A percentile compares a stretch with the other conserved stretches of the same genome.
phyloP scores from a whole-genome alignment of 2,888 invertebrate genomes.

The Vesta saturnalis region DNA sequence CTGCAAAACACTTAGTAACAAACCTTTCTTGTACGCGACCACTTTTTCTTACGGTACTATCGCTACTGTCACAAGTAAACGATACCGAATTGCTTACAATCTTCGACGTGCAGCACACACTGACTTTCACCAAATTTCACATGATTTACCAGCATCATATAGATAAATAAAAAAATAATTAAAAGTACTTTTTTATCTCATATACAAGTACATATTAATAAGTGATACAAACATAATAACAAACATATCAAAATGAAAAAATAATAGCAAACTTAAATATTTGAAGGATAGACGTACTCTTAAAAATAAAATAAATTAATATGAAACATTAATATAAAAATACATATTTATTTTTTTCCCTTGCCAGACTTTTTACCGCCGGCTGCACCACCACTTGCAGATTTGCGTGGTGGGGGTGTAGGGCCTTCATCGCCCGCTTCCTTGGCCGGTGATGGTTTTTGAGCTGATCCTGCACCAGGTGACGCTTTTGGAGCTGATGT shows the following conservation, averaged over 20 bases:
- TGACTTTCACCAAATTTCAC: no score
- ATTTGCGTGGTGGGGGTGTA: constrained; percentile 67
- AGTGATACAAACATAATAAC: constrained; percentile 16
- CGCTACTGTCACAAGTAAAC: no score
- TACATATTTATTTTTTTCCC: constrained; percentile 20
- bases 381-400: constrained; percentile 14
- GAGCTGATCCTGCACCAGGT: neutral
- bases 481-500: constrained; percentile 46
- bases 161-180: no score
- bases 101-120: no score
- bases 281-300: constrained; percentile 7
- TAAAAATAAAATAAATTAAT: constrained; percentile 18
- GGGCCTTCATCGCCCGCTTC: constrained; percentile 58
- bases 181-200: neutral
- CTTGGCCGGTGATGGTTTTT: constrained; percentile 17
- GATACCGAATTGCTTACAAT: no score
- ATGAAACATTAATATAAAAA: neutral
- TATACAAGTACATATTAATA: neutral
- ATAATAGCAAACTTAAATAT: constrained; percentile 21
- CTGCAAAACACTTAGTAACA: no score
- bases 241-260: constrained; percentile 25
- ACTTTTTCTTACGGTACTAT: no score
- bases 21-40: no score
- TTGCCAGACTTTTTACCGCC: constrained; percentile 27
- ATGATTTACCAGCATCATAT: no score